Percentiles rank a stretch among this genome's conserved stretches.
phyloP scores from a whole-genome alignment of 2,113 vertebrate species.

The Chaetorhynchus papuensis region DNA sequence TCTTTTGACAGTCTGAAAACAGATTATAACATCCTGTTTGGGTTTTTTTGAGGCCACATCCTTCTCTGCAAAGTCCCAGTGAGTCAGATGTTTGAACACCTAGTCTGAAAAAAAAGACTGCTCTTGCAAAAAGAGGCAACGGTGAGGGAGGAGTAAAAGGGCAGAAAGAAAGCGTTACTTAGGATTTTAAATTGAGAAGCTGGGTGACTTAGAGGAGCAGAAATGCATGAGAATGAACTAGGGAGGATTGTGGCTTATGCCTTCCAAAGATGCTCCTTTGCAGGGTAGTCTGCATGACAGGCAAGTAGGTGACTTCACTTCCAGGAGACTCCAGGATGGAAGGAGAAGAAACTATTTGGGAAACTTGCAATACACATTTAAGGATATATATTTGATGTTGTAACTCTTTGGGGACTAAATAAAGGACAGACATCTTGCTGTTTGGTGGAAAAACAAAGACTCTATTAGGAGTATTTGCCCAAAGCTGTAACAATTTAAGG shows the following conservation, averaged over 20 bases:
- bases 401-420: background rate
- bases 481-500: background rate
- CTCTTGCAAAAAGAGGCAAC: background rate
- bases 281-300: background rate
- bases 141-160: background rate
- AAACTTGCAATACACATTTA: background rate
- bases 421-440: background rate
- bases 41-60: background rate
- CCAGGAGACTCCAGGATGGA: background rate
- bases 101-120: background rate
- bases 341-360: background rate
- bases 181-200: background rate
- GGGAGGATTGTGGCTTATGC: background rate
- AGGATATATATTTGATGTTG: background rate
- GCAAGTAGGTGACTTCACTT: background rate
- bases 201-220: background rate
- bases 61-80: background rate
- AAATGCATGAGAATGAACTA: background rate
- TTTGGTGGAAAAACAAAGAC: background rate
- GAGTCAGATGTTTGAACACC: background rate
- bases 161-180: background rate
- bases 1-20: background rate
- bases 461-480: background rate
- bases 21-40: background rate
- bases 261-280: background rate